Evolutionary conservation across 2,797 vertebrate genomes (phyloP).

Genomic region (Micromesistius poutassou): DNA sequence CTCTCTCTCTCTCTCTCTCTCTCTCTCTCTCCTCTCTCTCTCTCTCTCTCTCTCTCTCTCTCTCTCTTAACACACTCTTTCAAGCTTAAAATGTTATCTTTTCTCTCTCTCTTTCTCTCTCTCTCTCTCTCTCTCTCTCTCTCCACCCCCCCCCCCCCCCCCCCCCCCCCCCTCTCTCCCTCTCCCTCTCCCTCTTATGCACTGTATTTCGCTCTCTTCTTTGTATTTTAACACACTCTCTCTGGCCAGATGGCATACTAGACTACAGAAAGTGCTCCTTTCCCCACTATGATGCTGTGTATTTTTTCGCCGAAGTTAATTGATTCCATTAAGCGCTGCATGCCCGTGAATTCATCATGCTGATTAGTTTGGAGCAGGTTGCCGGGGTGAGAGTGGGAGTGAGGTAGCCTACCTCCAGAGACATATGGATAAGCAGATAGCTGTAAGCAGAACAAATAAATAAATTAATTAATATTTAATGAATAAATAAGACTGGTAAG

Average conservation of each 20-base stretch:
- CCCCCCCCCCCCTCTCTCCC: background rate
- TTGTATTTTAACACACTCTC: background rate
- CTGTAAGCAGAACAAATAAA: background rate
- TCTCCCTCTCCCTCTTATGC: background rate
- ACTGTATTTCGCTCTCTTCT: background rate
- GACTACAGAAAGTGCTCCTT: background rate
- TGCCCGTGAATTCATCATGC: conserved; percentile 52
- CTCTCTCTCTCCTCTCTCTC: conserved; percentile 20
- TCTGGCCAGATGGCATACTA: background rate
- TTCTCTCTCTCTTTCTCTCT: background rate
- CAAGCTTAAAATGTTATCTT: too few relatives aligned
- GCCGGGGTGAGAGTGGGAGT: conserved; percentile 22
- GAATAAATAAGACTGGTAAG: background rate
- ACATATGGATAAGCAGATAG: conserved; percentile 11
- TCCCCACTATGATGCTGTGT: background rate
- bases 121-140: background rate
- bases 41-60: background rate
- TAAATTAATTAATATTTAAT: background rate
- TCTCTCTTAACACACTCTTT: background rate
- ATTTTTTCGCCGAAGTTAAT: background rate
- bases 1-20: background rate
- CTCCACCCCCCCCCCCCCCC: background rate
- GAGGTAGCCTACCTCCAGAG: conserved; percentile 1
- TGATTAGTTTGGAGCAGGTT: conserved; percentile 47
- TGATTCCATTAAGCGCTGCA: conserved; percentile 45